Conservation (phyloP, 2,797 vertebrate species). For the Limnodromus scolopaceus region DNA sequence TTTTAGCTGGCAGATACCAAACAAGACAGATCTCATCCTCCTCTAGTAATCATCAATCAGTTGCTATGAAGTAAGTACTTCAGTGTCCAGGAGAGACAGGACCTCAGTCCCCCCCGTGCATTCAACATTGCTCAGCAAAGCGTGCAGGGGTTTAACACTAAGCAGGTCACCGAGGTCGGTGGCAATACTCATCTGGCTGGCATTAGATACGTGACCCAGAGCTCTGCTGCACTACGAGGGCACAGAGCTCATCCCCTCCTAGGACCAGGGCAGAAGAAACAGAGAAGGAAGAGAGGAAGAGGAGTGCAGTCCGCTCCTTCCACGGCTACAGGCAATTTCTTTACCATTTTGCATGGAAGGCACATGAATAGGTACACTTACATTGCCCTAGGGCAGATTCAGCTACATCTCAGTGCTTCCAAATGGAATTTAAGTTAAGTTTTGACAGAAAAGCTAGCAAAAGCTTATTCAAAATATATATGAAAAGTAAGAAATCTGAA, state of each 20-base stretch:
- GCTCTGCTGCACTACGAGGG: neutral
- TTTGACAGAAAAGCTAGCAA: neutral
- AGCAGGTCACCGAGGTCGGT: neutral
- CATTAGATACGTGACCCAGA: neutral
- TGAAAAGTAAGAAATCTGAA: neutral
- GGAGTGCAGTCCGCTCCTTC: neutral
- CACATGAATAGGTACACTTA: accelerated
- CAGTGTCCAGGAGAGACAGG: neutral
- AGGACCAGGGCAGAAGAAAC: neutral
- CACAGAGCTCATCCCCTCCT: neutral
- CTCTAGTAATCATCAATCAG: neutral
- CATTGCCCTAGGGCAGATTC: neutral
- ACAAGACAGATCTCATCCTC: neutral
- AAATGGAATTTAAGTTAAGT: neutral
- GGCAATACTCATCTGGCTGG: neutral
- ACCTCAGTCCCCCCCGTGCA: neutral
- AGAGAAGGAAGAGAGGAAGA: neutral
- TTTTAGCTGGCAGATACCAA: neutral
- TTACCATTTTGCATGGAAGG: neutral
- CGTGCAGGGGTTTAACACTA: neutral
- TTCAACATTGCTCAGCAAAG: neutral
- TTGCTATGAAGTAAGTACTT: neutral
- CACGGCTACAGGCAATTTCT: neutral
- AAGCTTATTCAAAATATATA: neutral
- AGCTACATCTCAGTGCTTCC: neutral